Percentiles rank a stretch among this genome's conserved stretches.
Evolutionary conservation across 2,888 invertebrate species (phyloP).

Genomic region (Cryptops parisi): DNA sequence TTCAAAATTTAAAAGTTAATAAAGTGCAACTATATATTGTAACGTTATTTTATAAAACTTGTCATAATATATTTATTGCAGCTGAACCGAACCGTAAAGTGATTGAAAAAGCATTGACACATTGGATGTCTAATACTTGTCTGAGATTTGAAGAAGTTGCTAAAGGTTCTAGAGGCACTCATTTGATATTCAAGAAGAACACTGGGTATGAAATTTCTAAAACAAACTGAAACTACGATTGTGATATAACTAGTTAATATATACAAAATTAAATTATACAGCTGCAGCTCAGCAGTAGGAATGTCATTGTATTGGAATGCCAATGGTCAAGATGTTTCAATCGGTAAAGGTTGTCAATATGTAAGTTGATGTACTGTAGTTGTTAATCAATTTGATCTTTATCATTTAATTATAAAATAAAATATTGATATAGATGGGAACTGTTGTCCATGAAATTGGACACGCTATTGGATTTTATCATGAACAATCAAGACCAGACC

Average conservation of each 20-base stretch:
- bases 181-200: slow-evolving; percentile 1
- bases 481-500: slow-evolving; percentile 6
- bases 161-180: not conserved
- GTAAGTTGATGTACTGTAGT: not conserved
- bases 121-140: too few species aligned
- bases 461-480: slow-evolving; percentile 10
- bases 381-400: not conserved
- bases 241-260: not conserved
- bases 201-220: not conserved
- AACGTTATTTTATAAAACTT: too few species aligned
- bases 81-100: too few species aligned
- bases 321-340: slow-evolving; percentile 8
- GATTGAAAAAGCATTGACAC: too few species aligned
- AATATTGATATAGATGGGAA: not conserved
- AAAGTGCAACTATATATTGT: too few species aligned
- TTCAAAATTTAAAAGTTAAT: too few species aligned
- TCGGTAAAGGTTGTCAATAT: slow-evolving; percentile 3
- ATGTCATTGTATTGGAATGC: not conserved
- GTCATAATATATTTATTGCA: too few species aligned
- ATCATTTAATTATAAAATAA: too few species aligned
- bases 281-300: slow-evolving; percentile 1
- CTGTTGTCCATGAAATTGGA: slow-evolving; percentile 9
- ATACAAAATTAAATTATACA: not conserved
- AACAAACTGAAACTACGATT: too few species aligned
- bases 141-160: not conserved